Evolutionary conservation across 2,797 vertebrate genomes (phyloP).

Genomic region (Sardinella longiceps): DNA sequence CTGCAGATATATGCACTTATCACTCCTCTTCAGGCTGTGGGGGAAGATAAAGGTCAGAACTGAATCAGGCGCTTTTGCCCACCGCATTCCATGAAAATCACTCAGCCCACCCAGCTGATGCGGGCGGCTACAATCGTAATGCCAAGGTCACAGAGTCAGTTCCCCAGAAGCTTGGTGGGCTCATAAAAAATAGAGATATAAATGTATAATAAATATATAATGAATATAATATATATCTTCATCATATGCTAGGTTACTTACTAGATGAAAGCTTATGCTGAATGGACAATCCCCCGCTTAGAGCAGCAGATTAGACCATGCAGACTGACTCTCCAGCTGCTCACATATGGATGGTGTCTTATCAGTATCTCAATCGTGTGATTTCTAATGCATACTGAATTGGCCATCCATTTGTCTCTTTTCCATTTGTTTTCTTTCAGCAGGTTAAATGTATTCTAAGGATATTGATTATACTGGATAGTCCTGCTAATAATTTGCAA

Average conservation of each 20-base stretch:
- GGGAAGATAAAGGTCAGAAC: constrained; percentile 2
- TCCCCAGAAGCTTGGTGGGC: not conserved
- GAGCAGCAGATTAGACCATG: not conserved
- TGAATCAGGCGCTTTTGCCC: constrained; percentile 3
- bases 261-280: constrained; percentile 12
- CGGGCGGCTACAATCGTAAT: not conserved
- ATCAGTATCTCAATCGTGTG: not conserved
- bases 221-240: not conserved
- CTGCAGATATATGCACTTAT: constrained; percentile 7
- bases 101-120: not conserved
- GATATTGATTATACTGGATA: not conserved
- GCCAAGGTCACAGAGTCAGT: constrained; percentile 5
- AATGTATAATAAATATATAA: not conserved
- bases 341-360: not conserved
- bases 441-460: not conserved
- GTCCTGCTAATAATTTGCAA: not conserved
- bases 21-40: not conserved
- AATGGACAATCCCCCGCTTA: not conserved
- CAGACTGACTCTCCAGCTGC: not conserved
- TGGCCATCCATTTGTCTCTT: not conserved
- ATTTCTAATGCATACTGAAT: not conserved
- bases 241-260: not conserved
- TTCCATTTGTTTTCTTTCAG: not conserved
- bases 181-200: constrained; percentile 7
- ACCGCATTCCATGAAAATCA: not conserved